Evolutionary conservation across 1,140 invertebrate genomes (phyloP).

Genomic region (Drosophila bocki): DNA sequence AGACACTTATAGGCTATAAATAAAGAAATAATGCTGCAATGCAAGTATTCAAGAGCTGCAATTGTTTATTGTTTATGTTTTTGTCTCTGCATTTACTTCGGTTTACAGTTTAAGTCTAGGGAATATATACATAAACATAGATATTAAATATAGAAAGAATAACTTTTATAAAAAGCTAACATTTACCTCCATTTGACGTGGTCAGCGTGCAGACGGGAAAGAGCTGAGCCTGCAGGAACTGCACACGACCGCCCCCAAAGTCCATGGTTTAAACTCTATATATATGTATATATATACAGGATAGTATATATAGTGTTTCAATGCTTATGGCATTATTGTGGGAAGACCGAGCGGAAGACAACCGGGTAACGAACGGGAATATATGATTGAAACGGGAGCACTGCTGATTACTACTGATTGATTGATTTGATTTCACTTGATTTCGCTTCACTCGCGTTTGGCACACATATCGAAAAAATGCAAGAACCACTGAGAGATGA

Average conservation of each 20-base stretch:
- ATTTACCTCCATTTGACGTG: conserved; percentile 76
- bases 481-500: conserved; percentile 30
- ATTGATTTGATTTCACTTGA: conserved; percentile 27
- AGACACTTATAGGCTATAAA: background rate
- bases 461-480: conserved; percentile 44
- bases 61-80: background rate
- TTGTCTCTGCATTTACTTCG: background rate
- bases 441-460: conserved; percentile 35
- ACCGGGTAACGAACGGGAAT: background rate
- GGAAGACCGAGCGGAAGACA: conserved; percentile 3
- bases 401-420: conserved; percentile 17
- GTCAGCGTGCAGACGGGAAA: conserved; percentile 86
- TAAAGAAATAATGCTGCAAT: background rate
- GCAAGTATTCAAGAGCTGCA: background rate
- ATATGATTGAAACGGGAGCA: conserved; percentile 16
- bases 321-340: conserved; percentile 31
- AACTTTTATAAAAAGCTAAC: background rate
- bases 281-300: background rate
- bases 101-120: background rate
- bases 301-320: conserved; percentile 6
- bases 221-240: conserved; percentile 86
- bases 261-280: conserved; percentile 42
- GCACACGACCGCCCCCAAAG: conserved; percentile 83
- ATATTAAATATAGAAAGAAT: background rate
- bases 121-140: background rate